Percentiles rank a stretch among this genome's conserved stretches.
Conservation (phyloP, 2,888 invertebrate species). For the Erebia palarica region DNA sequence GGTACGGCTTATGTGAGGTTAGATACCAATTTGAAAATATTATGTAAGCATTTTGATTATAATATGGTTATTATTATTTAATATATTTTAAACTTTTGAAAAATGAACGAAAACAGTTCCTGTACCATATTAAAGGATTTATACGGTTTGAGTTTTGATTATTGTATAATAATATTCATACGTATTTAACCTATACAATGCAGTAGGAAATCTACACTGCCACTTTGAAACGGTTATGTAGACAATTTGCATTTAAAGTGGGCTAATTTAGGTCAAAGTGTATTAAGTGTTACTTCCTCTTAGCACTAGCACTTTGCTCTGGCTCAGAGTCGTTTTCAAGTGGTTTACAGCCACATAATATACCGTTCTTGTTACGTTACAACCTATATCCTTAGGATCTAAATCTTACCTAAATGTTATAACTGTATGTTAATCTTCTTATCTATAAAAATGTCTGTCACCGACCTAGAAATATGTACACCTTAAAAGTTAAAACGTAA, state of each 20-base stretch:
- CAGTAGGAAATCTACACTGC: conserved; percentile 2
- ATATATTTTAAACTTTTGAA: conserved; percentile 7
- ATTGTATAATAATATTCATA: neutral
- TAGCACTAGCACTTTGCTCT: conserved; percentile 14
- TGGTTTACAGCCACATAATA: neutral
- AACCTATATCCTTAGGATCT: neutral
- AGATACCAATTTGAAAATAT: too few species aligned
- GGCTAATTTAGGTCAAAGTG: conserved; percentile 25
- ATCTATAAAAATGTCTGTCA: too few species aligned
- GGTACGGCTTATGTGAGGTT: too few species aligned
- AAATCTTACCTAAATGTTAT: too few species aligned
- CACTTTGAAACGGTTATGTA: conserved; percentile 20
- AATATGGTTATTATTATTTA: neutral
- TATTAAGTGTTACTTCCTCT: conserved; percentile 22
- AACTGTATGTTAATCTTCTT: too few species aligned
- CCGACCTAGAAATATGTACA: too few species aligned
- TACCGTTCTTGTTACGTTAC: neutral
- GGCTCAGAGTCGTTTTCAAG: conserved; percentile 11
- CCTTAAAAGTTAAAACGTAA: too few species aligned
- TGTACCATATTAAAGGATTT: too few species aligned
- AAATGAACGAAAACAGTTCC: neutral
- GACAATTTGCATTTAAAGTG: conserved; percentile 33
- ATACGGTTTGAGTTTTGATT: too few species aligned
- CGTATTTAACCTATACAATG: neutral
- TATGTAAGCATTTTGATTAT: too few species aligned